A percentile compares a stretch with the other conserved stretches of the same genome.
Conservation (phyloP, 1,140 invertebrate genomes). For the Sweltsa coloradensis region DNA sequence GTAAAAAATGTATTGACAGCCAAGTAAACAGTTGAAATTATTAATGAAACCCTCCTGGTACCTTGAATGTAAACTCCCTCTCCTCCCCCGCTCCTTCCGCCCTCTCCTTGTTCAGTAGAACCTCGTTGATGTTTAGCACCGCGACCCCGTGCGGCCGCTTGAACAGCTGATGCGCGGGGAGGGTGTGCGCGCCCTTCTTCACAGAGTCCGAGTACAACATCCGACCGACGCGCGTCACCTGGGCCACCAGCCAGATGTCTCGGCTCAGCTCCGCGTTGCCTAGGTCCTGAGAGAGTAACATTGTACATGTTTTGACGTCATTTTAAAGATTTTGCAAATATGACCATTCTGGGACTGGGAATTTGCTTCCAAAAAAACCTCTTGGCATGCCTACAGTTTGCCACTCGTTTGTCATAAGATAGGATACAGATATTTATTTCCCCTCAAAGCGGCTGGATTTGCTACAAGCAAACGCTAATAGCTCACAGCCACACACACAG, state of each 20-base stretch:
- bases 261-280: constrained; percentile 67
- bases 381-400: too few relatives aligned
- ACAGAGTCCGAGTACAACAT: constrained; percentile 71
- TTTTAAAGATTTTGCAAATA: not conserved
- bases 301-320: too few relatives aligned
- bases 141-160: constrained; percentile 74
- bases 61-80: constrained; percentile 57
- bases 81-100: constrained; percentile 32
- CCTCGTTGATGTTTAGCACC: constrained; percentile 42
- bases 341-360: too few relatives aligned
- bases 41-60: constrained; percentile 20
- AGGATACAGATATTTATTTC: too few relatives aligned
- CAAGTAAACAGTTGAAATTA: constrained; percentile 6
- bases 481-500: too few relatives aligned
- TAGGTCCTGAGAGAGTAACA: constrained; percentile 38
- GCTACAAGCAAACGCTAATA: too few relatives aligned
- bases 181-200: constrained; percentile 35
- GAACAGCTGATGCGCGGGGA: constrained; percentile 41
- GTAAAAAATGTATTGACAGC: too few relatives aligned
- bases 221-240: constrained; percentile 75
- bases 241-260: constrained; percentile 75
- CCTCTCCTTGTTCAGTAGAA: constrained; percentile 12
- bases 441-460: too few relatives aligned
- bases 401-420: too few relatives aligned
- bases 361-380: too few relatives aligned